Base-by-base conservation (phyloP, 2,113 vertebrate genomes). In the Stictonetta naevosa region DNA sequence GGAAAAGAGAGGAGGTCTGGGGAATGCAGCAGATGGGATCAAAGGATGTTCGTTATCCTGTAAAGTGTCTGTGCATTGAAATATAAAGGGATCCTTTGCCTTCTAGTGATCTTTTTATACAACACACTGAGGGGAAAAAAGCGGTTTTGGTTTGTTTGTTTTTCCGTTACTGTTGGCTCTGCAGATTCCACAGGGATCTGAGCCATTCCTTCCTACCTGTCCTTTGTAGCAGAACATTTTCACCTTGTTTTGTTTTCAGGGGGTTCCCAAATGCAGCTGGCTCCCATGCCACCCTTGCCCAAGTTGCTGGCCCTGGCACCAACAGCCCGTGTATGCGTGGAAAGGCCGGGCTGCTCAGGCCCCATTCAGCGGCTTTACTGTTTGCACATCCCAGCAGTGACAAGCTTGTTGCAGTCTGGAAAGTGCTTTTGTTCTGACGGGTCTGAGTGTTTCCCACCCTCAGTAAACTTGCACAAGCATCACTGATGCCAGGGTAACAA, bases 11-110 rank as follows among this genome's bases (percentile, higher is more conserved):
- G 26, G 18, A 66, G 74, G 21, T 50, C 23, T 5, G 40, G 8
- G 3, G 76, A 76, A 73, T 62, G 53, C 74, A 90, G 84, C 67
- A 90, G 74, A 73, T 81, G 52, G 62, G 73, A 92, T 75, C 56
- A 55, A 66, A 88, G 60, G 26, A 59, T 74, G 33, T 83, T 78
- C 42, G 90, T 90, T 84, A 91, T 38, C 40, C 16, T 85, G 44
- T 22, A 73, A 33, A 88, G 8, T 29, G 5, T 34, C 52, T 81
- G 20, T 56, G 23, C 29, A 31, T 53, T 12, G 73, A 73, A 68
- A 28, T 69, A 58, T 66, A 44, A 34, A 76, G 87, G 33, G 16
- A 58, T 60, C 22, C 33, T 87, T 80, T 72, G 19, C 50, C 29
- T 93, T 97, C 53, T 59, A 76, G 11, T 40, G 6, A 60, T 40